A percentile compares a stretch with the other conserved stretches of the same genome.
Evolutionary conservation across 1,140 invertebrate genomes (phyloP).

Genomic region (Sycophila sp.): DNA sequence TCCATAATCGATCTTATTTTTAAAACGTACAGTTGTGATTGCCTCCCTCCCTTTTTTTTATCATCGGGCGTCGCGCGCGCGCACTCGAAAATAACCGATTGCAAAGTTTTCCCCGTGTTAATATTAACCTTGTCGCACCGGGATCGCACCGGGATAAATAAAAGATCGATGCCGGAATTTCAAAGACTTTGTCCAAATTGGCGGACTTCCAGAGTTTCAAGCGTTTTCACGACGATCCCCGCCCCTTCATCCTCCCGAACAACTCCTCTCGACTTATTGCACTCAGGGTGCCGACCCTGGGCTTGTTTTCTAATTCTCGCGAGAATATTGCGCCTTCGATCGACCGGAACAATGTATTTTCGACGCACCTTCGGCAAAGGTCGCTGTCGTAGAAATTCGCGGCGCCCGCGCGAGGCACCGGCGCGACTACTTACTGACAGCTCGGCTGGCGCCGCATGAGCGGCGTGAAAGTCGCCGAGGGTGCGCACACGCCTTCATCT

Average conservation of each 20-base stretch:
- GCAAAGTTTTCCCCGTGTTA: not conserved
- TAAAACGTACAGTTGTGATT: no score
- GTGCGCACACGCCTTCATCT: no score
- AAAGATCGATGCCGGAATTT: slow-evolving; percentile 46
- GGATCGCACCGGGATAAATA: no score
- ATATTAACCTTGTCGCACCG: not conserved
- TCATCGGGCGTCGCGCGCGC: not conserved
- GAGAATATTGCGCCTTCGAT: slow-evolving; percentile 34
- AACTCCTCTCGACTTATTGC: slow-evolving; percentile 44
- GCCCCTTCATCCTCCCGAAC: slow-evolving; percentile 1
- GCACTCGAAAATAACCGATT: not conserved
- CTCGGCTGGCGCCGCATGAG: no score
- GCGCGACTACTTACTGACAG: no score
- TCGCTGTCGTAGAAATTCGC: not conserved
- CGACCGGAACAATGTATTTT: not conserved
- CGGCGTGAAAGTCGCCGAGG: no score
- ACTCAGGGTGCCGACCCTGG: slow-evolving; percentile 49
- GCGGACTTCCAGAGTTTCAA: slow-evolving; percentile 42
- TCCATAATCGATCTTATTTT: no score
- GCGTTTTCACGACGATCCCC: slow-evolving; percentile 29
- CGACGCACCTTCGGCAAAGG: not conserved
- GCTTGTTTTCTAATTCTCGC: slow-evolving; percentile 47
- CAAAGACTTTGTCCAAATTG: slow-evolving; percentile 46
- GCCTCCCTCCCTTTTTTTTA: no score
- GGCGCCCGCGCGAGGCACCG: no score